A percentile compares a stretch with the other conserved stretches of the same genome.
These are phyloP conservation scores for Melanostoma scalare DNA, from an alignment of 2,888 invertebrate genomes.

Conservation along the genomic window DNA sequence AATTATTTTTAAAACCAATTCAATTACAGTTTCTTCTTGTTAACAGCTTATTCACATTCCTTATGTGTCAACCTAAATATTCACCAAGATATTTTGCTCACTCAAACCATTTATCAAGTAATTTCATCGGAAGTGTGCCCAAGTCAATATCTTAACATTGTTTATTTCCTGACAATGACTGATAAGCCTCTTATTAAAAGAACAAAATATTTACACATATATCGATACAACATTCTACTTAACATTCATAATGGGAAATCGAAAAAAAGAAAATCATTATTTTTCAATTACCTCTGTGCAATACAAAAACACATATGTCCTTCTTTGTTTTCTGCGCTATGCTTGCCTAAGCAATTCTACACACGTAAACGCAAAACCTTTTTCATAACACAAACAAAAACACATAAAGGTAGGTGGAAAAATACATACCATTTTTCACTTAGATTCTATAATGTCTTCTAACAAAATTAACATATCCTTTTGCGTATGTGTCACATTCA, in stretches of 20 bases:
- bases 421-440: conserved; percentile 18
- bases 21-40: no score
- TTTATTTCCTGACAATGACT: neutral
- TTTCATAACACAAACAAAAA: conserved; percentile 2
- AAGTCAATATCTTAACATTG: no score
- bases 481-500: conserved; percentile 51
- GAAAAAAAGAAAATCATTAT: conserved; percentile 5
- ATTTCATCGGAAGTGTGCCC: no score
- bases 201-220: neutral
- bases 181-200: neutral
- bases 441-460: conserved; percentile 22
- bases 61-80: no score
- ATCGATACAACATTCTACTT: neutral
- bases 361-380: conserved; percentile 5
- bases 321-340: neutral
- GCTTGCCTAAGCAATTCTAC: conserved; percentile 4
- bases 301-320: conserved; percentile 15
- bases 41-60: no score
- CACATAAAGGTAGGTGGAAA: conserved; percentile 16
- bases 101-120: no score
- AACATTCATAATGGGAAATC: conserved; percentile 20
- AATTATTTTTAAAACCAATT: no score
- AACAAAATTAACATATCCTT: conserved; percentile 56
- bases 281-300: conserved; percentile 30
- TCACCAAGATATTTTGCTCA: no score